Percentiles rank a stretch among this genome's conserved stretches.
These are phyloP conservation scores for Liopterus haemorrhoidalis DNA, from an alignment of 2,888 invertebrate genomes.

Conservation along the genomic window DNA sequence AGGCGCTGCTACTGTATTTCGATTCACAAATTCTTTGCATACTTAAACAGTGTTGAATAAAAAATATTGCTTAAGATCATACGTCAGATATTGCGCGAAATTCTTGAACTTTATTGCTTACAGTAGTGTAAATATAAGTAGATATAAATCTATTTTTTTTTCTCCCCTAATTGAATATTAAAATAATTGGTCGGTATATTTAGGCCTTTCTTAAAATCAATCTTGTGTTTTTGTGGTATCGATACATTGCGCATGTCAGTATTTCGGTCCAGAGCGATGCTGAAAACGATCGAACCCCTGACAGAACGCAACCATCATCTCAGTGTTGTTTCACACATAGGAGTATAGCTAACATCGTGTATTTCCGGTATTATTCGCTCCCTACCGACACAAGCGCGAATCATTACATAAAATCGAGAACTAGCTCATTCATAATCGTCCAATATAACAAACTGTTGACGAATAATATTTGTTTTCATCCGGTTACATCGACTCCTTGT, in stretches of 20 bases:
- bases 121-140: too few species aligned
- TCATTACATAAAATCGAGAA: constrained; percentile 13
- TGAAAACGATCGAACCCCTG: constrained; percentile 13
- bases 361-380: constrained; percentile 8
- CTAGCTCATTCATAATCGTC: constrained; percentile 6
- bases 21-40: too few species aligned
- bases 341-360: neutral
- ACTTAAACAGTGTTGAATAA: too few species aligned
- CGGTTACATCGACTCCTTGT: too few species aligned
- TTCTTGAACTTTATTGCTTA: too few species aligned
- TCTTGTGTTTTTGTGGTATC: constrained; percentile 5
- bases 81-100: too few species aligned
- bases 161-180: too few species aligned
- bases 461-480: too few species aligned
- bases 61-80: too few species aligned
- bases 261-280: constrained; percentile 7
- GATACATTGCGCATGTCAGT: constrained; percentile 16
- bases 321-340: constrained; percentile 5
- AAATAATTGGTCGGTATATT: constrained; percentile 31
- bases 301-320: constrained; percentile 2
- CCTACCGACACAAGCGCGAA: constrained; percentile 15
- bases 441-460: constrained; percentile 1
- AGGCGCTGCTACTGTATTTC: too few species aligned
- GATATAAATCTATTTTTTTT: too few species aligned
- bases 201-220: constrained; percentile 24